Evolutionary conservation across 2,113 vertebrate species (phyloP).

Genomic region (Morphnarchus princeps): DNA sequence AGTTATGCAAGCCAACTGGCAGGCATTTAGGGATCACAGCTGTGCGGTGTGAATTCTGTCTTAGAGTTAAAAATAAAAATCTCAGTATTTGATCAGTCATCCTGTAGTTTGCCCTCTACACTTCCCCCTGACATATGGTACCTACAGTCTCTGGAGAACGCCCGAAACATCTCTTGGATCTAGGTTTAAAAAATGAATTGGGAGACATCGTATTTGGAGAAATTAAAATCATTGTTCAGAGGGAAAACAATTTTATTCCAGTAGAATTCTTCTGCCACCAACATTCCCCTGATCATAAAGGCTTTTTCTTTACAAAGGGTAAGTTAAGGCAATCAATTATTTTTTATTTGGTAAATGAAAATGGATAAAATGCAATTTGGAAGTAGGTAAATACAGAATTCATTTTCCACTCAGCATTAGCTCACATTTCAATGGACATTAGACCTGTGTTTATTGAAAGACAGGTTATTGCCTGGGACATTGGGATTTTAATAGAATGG

Average conservation of each 20-base stretch:
- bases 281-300: background rate
- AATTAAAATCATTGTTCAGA: background rate
- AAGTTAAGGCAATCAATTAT: background rate
- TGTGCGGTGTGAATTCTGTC: background rate
- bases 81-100: background rate
- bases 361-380: slow-evolving; percentile 26
- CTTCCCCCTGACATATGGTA: background rate
- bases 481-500: slow-evolving; percentile 49
- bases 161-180: background rate
- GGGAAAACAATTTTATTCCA: background rate
- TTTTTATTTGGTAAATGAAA: slow-evolving; percentile 44
- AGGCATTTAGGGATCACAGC: slow-evolving; percentile 18
- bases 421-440: slow-evolving; percentile 29
- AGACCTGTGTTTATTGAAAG: slow-evolving; percentile 41
- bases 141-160: background rate
- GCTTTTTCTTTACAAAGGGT: background rate
- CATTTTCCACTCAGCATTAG: slow-evolving; percentile 24
- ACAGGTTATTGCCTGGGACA: slow-evolving; percentile 46
- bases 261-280: background rate
- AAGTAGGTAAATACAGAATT: slow-evolving; percentile 31
- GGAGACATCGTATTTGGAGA: background rate
- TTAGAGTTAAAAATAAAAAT: slow-evolving; percentile 13
- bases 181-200: background rate
- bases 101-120: background rate
- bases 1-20: slow-evolving; percentile 1